Base-by-base conservation (phyloP, 2,888 invertebrate species). In the Apotomis capreana region DNA sequence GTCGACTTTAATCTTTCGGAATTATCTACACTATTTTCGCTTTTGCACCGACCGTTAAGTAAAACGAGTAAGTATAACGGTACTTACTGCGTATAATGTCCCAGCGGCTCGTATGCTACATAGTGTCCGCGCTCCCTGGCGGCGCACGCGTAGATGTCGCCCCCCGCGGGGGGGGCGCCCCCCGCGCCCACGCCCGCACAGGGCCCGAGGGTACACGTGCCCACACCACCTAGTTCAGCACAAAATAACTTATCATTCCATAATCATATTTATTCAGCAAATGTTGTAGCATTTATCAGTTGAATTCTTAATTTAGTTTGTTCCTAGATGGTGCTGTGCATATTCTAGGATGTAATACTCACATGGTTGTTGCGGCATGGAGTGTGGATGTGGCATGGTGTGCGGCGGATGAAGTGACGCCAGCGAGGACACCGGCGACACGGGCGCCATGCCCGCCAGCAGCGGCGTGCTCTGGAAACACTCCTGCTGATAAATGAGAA, bases 101-200 rank as follows among this genome's bases (percentile, higher is more conserved):
- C 92, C 3, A 94, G 87, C 63, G 93, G 93, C 75, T 94, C 93
- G 75, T 94, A 94, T 2, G 93, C 93, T 57, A 94, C 93, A 76
- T 94, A 94, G 78, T 93, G 93, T 0, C 93, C 93, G 0, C 93
- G 76, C 84, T 93, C 93, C 0, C 93, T 73, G 49, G 91, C 92
- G 1, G 89, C 89, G 73, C 86, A 86, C 54, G 92, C 92, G 84
- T 90, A 92, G 73, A 91, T 86, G 81, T 93, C 90, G n/a, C 84
- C 81, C 60, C 87, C 88, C 8, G 76, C 69, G n/a, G 59, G 71
- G 26, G 26, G 1, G 26, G 26, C 26, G 54, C 57, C 58, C 70
- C 74, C 37, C 73, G 73, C 52, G 65, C 69, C 54, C 74, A 69
- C 55, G 13, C 51, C 74, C 70, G 57, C 60, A 49, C 52, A 70